These are phyloP conservation scores for Eupithecia insigniata DNA, from an alignment of 2,888 invertebrate species.

Conservation along the genomic window DNA sequence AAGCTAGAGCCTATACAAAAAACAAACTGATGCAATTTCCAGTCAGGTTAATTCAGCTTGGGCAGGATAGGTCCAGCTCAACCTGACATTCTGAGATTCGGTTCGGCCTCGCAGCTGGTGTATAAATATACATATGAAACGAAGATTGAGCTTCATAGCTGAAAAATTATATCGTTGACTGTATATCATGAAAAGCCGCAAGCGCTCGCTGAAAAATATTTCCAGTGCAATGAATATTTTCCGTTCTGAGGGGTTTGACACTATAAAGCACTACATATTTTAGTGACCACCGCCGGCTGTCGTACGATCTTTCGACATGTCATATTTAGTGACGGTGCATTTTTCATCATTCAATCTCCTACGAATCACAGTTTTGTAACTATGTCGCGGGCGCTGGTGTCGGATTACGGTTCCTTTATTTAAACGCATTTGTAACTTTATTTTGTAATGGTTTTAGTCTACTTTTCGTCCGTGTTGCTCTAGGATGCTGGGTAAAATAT, in stretches of 20 bases:
- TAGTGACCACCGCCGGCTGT: conserved; percentile 51
- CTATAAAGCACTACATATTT: conserved; percentile 62
- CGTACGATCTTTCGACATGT: conserved; percentile 62
- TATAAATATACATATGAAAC: neutral
- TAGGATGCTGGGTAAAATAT: neutral
- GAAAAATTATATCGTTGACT: neutral
- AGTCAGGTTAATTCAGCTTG: neutral
- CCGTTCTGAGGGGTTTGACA: conserved; percentile 50
- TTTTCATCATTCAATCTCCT: conserved; percentile 73
- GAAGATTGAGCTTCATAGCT: neutral
- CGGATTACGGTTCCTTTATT: conserved; percentile 19
- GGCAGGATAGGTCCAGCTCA: too few species aligned
- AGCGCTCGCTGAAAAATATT: conserved; percentile 8
- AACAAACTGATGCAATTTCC: neutral
- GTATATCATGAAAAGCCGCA: neutral
- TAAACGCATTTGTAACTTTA: conserved; percentile 14
- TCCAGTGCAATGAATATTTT: conserved; percentile 34
- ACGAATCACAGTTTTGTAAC: conserved; percentile 52
- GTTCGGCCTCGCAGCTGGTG: neutral
- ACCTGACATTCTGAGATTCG: neutral
- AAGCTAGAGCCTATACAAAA: too few species aligned
- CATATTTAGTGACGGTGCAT: conserved; percentile 69
- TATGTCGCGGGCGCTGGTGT: conserved; percentile 43
- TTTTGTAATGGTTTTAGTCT: neutral
- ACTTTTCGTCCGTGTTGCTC: neutral